phyloP scores from a whole-genome alignment of 37 sponge, comb jelly and placozoan species.

The Tethya wilhelma region DNA sequence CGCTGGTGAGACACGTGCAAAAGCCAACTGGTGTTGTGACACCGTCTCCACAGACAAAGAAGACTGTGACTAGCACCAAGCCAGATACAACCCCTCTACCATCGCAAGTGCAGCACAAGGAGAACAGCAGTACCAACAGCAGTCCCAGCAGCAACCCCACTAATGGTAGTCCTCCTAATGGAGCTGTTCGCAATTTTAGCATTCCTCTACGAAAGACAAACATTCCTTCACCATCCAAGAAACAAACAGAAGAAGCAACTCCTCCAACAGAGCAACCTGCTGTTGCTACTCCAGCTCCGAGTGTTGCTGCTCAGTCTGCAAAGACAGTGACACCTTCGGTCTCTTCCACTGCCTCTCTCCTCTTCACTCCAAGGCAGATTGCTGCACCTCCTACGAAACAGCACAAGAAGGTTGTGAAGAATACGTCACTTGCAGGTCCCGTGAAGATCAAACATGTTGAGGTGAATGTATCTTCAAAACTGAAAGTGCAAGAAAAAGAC shows the following conservation, averaged over 20 bases:
- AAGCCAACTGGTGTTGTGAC: slow-evolving; percentile 77
- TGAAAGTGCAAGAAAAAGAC: background rate
- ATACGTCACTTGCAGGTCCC: background rate
- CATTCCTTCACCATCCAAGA: background rate
- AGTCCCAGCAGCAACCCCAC: background rate
- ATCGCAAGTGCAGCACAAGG: background rate
- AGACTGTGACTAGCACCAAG: background rate
- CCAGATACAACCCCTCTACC: background rate
- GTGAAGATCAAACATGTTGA: too few relatives aligned
- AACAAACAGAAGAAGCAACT: background rate
- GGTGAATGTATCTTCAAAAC: background rate
- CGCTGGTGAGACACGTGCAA: background rate
- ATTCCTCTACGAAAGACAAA: slow-evolving; percentile 41
- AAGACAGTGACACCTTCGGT: background rate
- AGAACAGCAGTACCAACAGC: background rate
- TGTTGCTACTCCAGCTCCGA: background rate
- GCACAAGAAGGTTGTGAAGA: slow-evolving; percentile 5
- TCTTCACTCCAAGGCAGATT: slow-evolving; percentile 36
- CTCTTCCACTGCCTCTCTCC: background rate
- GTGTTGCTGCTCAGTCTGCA: background rate
- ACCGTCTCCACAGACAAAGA: slow-evolving; percentile 50
- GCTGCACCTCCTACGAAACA: slow-evolving; percentile 5
- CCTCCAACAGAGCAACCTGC: background rate
- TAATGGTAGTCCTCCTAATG: background rate
- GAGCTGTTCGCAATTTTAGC: background rate